These are phyloP conservation scores for Pangasianodon hypophthalmus DNA, from an alignment of 2,113 vertebrate genomes.

Conservation along the genomic window DNA sequence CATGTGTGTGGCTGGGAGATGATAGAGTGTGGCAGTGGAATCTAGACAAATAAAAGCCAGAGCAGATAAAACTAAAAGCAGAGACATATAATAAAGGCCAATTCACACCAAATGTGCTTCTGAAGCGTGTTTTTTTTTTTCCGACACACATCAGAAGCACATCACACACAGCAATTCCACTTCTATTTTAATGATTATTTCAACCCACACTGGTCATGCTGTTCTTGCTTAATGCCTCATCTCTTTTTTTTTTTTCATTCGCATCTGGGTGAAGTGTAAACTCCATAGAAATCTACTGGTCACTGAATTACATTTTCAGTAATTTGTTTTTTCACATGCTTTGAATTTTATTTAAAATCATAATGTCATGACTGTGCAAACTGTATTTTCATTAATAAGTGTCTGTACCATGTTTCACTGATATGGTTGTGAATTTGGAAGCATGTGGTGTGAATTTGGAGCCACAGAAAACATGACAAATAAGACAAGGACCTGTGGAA, in stretches of 20 bases:
- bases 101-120: not conserved
- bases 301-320: not conserved
- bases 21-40: conserved; percentile 9
- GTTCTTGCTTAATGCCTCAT: not conserved
- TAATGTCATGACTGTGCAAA: not conserved
- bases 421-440: not conserved
- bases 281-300: not conserved
- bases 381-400: not conserved
- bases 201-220: not conserved
- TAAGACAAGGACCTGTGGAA: not conserved
- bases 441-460: not conserved
- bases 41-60: not conserved
- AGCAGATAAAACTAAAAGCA: not conserved
- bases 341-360: not conserved
- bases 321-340: not conserved
- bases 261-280: not conserved
- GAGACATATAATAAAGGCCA: not conserved
- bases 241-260: not conserved
- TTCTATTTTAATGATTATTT: not conserved
- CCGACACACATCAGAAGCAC: not conserved
- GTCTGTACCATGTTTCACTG: not conserved
- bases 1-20: not conserved
- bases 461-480: not conserved
- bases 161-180: not conserved
- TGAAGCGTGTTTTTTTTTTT: not conserved